Evolutionary conservation across 1,140 invertebrate genomes (phyloP), one percentile per base, ranked within the genome.

Genomic region (Hylaeus volcanicus): DNA sequence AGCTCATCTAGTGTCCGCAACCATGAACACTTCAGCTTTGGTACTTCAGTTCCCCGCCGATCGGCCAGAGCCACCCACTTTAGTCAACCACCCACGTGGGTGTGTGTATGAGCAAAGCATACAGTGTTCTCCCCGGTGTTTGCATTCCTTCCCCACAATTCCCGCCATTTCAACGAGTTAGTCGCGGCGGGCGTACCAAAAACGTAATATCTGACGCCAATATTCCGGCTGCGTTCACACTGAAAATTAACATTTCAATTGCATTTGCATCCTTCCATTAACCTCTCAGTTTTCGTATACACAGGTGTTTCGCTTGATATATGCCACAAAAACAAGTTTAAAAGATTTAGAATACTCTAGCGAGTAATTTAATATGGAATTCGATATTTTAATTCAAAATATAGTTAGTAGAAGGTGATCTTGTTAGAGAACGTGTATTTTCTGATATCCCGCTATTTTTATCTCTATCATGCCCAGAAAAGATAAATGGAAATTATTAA

Each of bases 31-130:
- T 72, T 79, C n/a, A 61, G 61, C 69, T 72, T 79, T 26, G 68
- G 61, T 72, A 60, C 80, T 78, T 58, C 43, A 60, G 37, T 68
- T 55, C 65, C 74, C 69, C 53, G 69, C 70, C 58, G 63, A 77
- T 81, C 83, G 43, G 60, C 77, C 81, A 58, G 56, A 74, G 71
- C 86, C 84, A 76, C 85, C 86, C 79, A 88, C 86, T 88, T 81
- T 86, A 76, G 66, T 51, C 71, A 63, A n/a, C 65, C 78, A 75
- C 80, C 81, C 78, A 85, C 82, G 83, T 81, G 83, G 83, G 65
- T 74, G 51, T 63, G 37, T 56, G 79, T 72, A 73, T 8, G 64
- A 86, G 64, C 84, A 78, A 76, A 74, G 79, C 73, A 79, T 65
- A 89, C 81, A 88, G 65, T 78, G 79, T 84, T 82, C 69, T 61